Conservation (phyloP, 1,140 invertebrate species). For the Procambarus clarkii region DNA sequence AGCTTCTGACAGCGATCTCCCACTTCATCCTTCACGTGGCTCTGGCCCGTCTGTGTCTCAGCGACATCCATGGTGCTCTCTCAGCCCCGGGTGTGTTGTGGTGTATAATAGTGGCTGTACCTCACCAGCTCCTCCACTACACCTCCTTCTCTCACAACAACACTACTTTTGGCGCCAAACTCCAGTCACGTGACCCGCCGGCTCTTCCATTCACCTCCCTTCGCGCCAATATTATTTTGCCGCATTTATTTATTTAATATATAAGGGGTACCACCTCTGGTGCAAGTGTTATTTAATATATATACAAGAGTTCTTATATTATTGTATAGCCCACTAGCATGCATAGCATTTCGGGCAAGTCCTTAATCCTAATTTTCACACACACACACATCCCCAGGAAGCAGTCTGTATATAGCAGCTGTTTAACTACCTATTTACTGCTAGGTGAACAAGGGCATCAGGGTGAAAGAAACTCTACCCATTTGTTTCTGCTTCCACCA, state of each 20-base stretch:
- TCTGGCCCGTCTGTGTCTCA: neutral
- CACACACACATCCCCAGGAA: too few relatives aligned
- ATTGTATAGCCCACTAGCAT: too few relatives aligned
- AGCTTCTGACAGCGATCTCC: constrained; percentile 9
- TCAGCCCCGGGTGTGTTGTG: neutral
- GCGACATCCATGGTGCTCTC: neutral
- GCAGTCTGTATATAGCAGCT: too few relatives aligned
- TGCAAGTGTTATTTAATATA: too few relatives aligned
- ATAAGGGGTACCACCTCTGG: too few relatives aligned
- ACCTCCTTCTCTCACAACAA: neutral
- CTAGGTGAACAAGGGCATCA: too few relatives aligned
- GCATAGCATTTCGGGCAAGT: too few relatives aligned
- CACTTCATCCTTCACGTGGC: neutral
- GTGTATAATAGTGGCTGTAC: neutral
- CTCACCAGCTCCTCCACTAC: neutral
- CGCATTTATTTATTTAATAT: neutral
- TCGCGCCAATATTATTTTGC: neutral
- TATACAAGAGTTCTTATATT: too few relatives aligned
- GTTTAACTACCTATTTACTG: too few relatives aligned
- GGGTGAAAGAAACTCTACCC: too few relatives aligned
- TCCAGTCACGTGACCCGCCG: neutral
- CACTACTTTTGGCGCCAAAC: neutral
- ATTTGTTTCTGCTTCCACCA: too few relatives aligned
- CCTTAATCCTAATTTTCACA: too few relatives aligned
- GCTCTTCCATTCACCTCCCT: neutral